Percentiles rank a stretch among this genome's conserved stretches.
phyloP scores from a whole-genome alignment of 2,113 vertebrate species.

The Sterrhoptilus dennistouni region DNA sequence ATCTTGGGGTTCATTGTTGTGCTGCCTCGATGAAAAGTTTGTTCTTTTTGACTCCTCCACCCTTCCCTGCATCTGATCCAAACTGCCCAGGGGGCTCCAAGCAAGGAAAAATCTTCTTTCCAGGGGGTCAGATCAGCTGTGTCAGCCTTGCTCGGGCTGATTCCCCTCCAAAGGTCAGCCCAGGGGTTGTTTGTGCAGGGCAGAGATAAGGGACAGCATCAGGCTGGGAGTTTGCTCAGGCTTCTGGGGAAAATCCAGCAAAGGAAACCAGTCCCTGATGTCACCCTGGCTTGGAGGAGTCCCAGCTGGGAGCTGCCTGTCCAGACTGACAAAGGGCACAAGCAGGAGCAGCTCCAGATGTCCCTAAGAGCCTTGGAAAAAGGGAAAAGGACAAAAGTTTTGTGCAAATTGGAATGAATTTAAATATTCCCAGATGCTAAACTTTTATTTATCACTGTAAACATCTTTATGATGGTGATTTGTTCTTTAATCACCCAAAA shows the following conservation, averaged over 20 bases:
- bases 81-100: background rate
- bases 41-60: background rate
- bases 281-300: fast-evolving
- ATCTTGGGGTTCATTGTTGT: background rate
- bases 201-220: background rate
- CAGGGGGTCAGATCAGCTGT: background rate
- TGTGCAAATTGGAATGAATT: background rate
- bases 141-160: background rate
- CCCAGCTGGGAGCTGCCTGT: background rate
- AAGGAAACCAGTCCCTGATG: fast-evolving
- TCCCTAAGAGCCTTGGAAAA: background rate
- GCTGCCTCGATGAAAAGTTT: background rate
- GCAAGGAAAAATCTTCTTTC: background rate
- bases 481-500: background rate
- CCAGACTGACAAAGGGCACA: background rate
- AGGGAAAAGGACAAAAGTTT: fast-evolving
- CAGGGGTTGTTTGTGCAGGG: background rate
- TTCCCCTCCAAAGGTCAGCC: background rate
- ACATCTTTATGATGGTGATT: background rate
- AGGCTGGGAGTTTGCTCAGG: background rate
- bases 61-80: background rate
- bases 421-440: background rate
- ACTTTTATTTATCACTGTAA: background rate
- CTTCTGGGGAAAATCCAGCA: background rate
- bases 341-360: fast-evolving